phyloP scores from a whole-genome alignment of 2,888 invertebrate genomes.

The Drosophila fulvimacula region DNA sequence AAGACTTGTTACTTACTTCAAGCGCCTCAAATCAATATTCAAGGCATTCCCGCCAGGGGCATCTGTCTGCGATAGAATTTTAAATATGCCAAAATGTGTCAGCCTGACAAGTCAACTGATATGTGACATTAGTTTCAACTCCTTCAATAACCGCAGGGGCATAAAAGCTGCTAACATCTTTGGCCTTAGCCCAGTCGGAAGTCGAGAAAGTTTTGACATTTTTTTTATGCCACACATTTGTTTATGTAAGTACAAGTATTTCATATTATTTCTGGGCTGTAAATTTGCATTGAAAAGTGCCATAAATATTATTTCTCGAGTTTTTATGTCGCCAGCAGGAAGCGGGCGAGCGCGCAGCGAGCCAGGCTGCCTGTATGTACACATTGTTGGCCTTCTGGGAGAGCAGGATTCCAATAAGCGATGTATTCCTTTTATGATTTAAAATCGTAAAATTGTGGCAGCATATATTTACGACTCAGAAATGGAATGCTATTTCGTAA shows the following conservation, averaged over 20 bases:
- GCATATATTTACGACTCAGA: slow-evolving; percentile 74
- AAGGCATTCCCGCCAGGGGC: background rate
- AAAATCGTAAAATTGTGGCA: slow-evolving; percentile 74
- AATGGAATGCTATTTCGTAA: slow-evolving; percentile 68
- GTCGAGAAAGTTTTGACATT: slow-evolving; percentile 18
- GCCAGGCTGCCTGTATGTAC: slow-evolving; percentile 5
- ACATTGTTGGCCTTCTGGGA: slow-evolving; percentile 27
- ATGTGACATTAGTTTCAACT: slow-evolving; percentile 9
- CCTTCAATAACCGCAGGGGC: slow-evolving; percentile 4
- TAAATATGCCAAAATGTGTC: background rate
- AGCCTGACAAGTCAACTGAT: background rate
- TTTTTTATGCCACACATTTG: slow-evolving; percentile 31
- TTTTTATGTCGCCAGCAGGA: slow-evolving; percentile 49
- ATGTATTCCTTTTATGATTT: slow-evolving; percentile 73
- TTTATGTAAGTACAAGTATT: slow-evolving; percentile 48
- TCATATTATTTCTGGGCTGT: slow-evolving; percentile 64
- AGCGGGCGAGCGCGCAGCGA: background rate
- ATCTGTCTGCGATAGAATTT: background rate
- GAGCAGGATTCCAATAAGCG: slow-evolving; percentile 59
- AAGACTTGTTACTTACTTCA: background rate
- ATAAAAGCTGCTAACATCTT: slow-evolving; percentile 9
- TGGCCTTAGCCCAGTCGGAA: background rate
- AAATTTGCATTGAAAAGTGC: slow-evolving; percentile 74
- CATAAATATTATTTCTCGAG: slow-evolving; percentile 76
- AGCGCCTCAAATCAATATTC: background rate